Evolutionary conservation across 2,797 vertebrate species (phyloP).

Genomic region (Peromyscus melanophrys): DNA sequence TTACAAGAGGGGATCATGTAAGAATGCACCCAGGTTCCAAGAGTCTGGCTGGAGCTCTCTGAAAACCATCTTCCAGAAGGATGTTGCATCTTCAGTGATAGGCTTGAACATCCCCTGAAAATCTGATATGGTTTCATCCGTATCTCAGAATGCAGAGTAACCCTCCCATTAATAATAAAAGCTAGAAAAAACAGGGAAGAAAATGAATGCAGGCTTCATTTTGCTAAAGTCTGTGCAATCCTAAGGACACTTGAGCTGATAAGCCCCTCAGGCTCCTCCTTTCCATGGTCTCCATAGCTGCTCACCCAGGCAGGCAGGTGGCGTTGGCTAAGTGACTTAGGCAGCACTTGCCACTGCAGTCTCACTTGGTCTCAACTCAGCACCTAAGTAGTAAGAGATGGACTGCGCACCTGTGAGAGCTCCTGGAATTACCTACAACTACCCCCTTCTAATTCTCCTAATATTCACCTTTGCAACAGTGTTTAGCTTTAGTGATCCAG

Average conservation of each 20-base stretch:
- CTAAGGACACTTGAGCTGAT: constrained; percentile 45
- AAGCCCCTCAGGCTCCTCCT: constrained; percentile 54
- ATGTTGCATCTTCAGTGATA: background rate
- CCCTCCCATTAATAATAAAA: constrained; percentile 43
- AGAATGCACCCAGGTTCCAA: constrained; percentile 47
- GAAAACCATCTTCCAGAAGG: constrained; percentile 58
- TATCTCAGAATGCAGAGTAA: constrained; percentile 56
- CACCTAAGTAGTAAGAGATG: constrained; percentile 60
- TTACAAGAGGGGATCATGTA: constrained; percentile 31
- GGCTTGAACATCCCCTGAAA: constrained; percentile 54
- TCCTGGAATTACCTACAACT: constrained; percentile 48
- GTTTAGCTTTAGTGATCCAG: constrained; percentile 36
- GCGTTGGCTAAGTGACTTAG: background rate
- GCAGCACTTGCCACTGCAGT: background rate
- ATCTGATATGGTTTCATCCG: constrained; percentile 33
- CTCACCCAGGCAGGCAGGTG: background rate
- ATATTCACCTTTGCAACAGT: constrained; percentile 9
- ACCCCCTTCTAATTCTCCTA: constrained; percentile 45
- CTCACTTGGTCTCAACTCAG: constrained; percentile 44
- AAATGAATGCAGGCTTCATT: constrained; percentile 56
- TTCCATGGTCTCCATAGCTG: constrained; percentile 37
- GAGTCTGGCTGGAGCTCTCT: constrained; percentile 6
- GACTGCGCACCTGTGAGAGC: constrained; percentile 59
- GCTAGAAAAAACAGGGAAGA: constrained; percentile 23
- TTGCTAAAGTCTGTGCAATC: constrained; percentile 40